Conservation (phyloP, 1,140 invertebrate genomes). For the Aphidius ervi region DNA sequence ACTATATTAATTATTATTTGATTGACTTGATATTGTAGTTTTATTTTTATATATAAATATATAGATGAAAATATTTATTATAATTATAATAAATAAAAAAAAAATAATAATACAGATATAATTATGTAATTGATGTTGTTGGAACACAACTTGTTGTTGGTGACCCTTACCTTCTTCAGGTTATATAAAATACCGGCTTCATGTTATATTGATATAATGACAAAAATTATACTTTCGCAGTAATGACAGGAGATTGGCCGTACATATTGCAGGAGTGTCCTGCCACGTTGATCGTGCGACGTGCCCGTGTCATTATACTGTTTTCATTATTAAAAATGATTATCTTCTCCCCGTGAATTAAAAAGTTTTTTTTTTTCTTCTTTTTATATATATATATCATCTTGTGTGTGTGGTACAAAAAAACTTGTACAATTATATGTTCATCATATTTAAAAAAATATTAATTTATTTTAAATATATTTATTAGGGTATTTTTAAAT, state of each 20-base stretch:
- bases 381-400: no score
- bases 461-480: no score
- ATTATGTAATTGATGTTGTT: neutral
- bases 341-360: constrained; percentile 15
- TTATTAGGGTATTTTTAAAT: neutral
- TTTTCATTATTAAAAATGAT: constrained; percentile 22
- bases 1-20: neutral
- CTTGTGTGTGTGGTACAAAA: no score
- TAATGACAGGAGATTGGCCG: constrained; percentile 20
- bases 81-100: neutral
- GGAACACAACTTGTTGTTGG: neutral
- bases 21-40: neutral
- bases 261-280: constrained; percentile 13
- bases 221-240: constrained; percentile 13
- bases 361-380: constrained; percentile 17
- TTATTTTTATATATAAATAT: neutral
- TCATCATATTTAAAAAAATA: no score
- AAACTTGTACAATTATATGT: no score
- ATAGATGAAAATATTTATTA: neutral
- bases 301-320: constrained; percentile 20
- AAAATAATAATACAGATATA: neutral
- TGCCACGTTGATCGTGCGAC: neutral
- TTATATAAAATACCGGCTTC: neutral
- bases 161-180: neutral
- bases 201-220: constrained; percentile 20